Base-by-base conservation (phyloP, 2,797 vertebrate genomes). In the Tenualosa thibaudeaui region DNA sequence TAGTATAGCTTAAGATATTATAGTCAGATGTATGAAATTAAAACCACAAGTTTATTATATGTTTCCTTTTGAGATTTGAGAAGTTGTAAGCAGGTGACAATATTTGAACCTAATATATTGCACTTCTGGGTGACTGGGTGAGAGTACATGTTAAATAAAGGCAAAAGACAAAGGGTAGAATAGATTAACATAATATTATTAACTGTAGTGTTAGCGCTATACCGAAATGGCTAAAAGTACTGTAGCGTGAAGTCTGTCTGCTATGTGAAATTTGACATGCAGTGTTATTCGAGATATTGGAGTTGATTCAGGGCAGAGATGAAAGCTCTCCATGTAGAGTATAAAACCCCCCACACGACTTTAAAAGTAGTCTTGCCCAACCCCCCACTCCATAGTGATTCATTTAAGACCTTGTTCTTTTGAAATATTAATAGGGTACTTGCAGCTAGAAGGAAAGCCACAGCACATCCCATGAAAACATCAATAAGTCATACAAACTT, bases 351-450 rank as follows among this genome's bases (percentile, higher is more conserved):
- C 26, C 3, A 40, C 26, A 24, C 31, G 40, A 71, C 65, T 37
- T 71, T 37, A 68, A 26, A 68, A 68, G 62, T 26, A 71, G 65
- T 13, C 65, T 37, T 37, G 26, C 65, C 65, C 65, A 71, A 15
- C 31, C 31, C 62, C 26, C 58, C 60, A 26, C 8, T 24, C 60
- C 60, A 7, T 51, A 26, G 58, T 81, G 56, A 58, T 40, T 84
- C 62, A 24, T 49, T 54, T 60, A 82, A 86, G 85, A 83, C 86
- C 83, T 82, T 84, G 71, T 71, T 83, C 82, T 49, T 81, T 85
- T 87, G 78, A 84, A 86, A 87, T 82, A 86, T 84, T 87, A 88
- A 88, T 86, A 83, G 85, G 81, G 24, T 84, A 81, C 43, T 9
- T 22, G 22, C 81, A 60, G 54, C 65, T 83, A 43, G 65, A 60